These are phyloP conservation scores for Entelurus aequoreus DNA, from an alignment of 2,113 vertebrate genomes.

Conservation along the genomic window DNA sequence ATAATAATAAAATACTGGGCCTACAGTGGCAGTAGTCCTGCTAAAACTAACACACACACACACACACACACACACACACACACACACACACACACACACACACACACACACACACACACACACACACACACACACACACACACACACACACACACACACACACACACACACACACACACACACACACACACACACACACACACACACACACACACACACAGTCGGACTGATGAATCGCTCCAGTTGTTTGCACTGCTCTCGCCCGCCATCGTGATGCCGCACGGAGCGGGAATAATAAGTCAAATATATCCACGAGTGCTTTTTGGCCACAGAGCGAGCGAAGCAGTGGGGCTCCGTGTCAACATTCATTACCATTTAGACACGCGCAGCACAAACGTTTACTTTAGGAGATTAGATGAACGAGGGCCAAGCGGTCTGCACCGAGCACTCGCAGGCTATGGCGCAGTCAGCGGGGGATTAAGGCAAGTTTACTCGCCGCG, in stretches of 20 bases:
- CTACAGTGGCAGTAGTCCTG: too few relatives aligned
- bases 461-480: conserved; percentile 18
- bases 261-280: neutral
- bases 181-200: conserved; percentile 4
- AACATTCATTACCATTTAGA: conserved; percentile 23
- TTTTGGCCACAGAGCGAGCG: conserved; percentile 7
- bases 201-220: neutral
- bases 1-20: too few relatives aligned
- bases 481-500: conserved; percentile 15
- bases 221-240: conserved; percentile 8
- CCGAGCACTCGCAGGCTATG: neutral
- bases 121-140: too few relatives aligned
- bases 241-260: conserved; percentile 3
- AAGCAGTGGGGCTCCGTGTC: conserved; percentile 8
- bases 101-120: too few relatives aligned
- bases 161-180: neutral
- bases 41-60: too few relatives aligned
- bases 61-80: too few relatives aligned
- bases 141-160: too few relatives aligned
- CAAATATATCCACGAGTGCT: conserved; percentile 11
- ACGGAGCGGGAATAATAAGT: conserved; percentile 3
- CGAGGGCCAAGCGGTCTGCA: conserved; percentile 8
- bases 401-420: conserved; percentile 34
- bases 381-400: conserved; percentile 28
- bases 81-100: too few relatives aligned